phyloP scores from a whole-genome alignment of 1,140 invertebrate species.

The Cotesia chilonis region DNA sequence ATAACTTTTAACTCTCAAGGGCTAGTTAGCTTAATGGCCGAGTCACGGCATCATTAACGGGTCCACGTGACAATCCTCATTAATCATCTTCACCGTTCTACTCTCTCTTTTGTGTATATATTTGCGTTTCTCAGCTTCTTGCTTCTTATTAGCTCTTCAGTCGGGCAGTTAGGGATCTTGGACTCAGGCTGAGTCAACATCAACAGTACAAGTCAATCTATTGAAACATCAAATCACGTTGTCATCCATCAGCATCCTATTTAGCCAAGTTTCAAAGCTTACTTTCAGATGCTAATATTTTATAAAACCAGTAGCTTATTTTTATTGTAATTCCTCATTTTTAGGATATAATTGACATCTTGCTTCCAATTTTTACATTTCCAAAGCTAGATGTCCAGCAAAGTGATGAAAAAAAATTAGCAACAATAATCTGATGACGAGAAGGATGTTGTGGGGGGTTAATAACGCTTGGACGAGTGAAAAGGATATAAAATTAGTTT shows the following conservation, averaged over 20 bases:
- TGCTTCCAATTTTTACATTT: too few species aligned
- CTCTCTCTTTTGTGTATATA: background rate
- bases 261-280: constrained; percentile 6
- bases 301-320: too few species aligned
- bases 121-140: constrained; percentile 1
- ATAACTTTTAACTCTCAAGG: constrained; percentile 41
- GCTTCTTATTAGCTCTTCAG: constrained; percentile 26
- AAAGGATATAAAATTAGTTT: constrained; percentile 55
- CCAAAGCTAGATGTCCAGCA: too few species aligned
- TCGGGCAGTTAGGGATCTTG: background rate
- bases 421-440: too few species aligned
- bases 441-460: background rate
- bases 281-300: background rate
- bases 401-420: too few species aligned
- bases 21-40: constrained; percentile 56
- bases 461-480: constrained; percentile 33
- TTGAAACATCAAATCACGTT: constrained; percentile 35
- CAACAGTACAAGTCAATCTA: background rate
- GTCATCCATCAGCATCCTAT: constrained; percentile 30
- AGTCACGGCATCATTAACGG: constrained; percentile 58
- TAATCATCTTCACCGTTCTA: constrained; percentile 49
- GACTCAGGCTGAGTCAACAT: background rate
- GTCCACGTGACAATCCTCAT: constrained; percentile 52
- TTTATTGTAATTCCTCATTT: too few species aligned
- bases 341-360: too few species aligned